These are phyloP conservation scores for Mixornis gularis DNA, from an alignment of 2,113 vertebrate genomes.

Conservation along the genomic window DNA sequence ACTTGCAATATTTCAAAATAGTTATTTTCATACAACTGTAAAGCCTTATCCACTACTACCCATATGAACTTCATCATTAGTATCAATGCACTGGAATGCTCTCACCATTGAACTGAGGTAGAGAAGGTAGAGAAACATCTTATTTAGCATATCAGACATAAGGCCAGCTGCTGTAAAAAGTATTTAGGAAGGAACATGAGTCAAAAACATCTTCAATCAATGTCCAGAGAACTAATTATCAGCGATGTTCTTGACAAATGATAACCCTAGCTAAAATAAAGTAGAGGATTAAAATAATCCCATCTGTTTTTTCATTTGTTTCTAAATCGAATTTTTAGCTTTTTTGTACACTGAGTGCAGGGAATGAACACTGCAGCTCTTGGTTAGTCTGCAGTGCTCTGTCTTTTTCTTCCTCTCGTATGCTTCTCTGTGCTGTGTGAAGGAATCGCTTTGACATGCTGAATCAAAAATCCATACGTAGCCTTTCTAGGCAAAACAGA, in stretches of 20 bases:
- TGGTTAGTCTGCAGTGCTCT: neutral
- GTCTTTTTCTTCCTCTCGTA: neutral
- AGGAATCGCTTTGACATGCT: slow-evolving; percentile 20
- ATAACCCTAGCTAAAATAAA: neutral
- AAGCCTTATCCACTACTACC: neutral
- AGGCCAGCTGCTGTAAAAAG: neutral
- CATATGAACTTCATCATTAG: neutral
- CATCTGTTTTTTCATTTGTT: neutral
- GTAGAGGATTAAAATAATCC: neutral
- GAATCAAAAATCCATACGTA: slow-evolving; percentile 11
- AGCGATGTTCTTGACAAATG: neutral
- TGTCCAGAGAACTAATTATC: neutral
- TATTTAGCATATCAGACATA: neutral
- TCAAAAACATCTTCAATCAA: neutral
- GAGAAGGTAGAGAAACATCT: neutral
- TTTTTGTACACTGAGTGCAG: neutral
- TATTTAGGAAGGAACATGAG: neutral
- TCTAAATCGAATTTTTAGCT: neutral
- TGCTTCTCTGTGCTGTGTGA: neutral
- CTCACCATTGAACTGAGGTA: neutral
- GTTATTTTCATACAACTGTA: neutral
- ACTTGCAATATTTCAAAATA: neutral
- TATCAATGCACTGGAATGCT: neutral
- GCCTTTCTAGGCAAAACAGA: neutral
- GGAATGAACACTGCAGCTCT: neutral